Evolutionary conservation across 2,113 vertebrate species (phyloP), one percentile per base, ranked within the genome.

Genomic region (Sylvia atricapilla): DNA sequence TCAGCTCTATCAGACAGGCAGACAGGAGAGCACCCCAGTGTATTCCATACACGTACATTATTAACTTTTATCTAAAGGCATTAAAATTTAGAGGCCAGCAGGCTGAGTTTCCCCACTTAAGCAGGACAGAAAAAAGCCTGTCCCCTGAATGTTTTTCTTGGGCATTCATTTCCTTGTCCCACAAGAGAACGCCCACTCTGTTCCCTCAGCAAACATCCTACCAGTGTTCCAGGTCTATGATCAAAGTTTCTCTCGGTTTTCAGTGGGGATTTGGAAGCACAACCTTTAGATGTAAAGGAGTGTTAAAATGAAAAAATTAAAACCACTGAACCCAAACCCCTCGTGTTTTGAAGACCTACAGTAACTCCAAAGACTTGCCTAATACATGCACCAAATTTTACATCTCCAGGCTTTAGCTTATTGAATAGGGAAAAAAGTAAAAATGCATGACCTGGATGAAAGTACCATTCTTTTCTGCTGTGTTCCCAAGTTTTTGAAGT

Each of bases 381-480:
- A 59, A 90, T 84, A 56, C 75, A 92, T 92, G 87, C 73, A 72
- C 78, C 73, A 60, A 82, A 91, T 84, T 70, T 50, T 56, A 76
- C 87, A 80, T 74, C 92, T 89, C 69, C 70, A 72, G 95, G 79
- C 68, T 75, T 93, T 64, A 80, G 55, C 68, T 86, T 85, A 94
- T 96, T 94, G 88, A 93, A 85, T 28, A 62, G 43, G 82, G 41
- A 47, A 87, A 87, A 88, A 94, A 53, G 84, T 55, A 96, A 96
- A 96, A 94, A 95, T 78, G 84, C 31, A 73, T 78, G 95, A 89
- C 92, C 86, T 60, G 92, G 63, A 95, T 89, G 66, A 96, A 95
- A 94, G 82, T 25, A 47, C 22, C 53, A 37, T 47, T 92, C 64
- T 87, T 66, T 74, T 87, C 39, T 59, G 24, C 52, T 21, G 19